Percentiles rank a stretch among this genome's conserved stretches.
phyloP scores from a whole-genome alignment of 2,113 vertebrate species.

The Bungarus multicinctus region DNA sequence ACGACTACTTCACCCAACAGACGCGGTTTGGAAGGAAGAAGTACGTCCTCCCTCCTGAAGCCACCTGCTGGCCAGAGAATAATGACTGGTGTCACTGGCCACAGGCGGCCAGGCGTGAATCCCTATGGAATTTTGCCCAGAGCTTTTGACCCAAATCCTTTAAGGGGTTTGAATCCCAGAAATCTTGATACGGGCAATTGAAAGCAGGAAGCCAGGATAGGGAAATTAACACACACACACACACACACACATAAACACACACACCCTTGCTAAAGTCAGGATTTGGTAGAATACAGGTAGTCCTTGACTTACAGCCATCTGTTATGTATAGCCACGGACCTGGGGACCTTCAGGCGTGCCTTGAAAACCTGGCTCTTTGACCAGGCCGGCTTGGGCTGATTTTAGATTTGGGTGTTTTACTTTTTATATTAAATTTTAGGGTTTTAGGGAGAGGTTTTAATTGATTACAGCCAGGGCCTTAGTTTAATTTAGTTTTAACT shows the following conservation, averaged over 20 bases:
- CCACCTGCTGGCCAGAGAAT: constrained; percentile 77
- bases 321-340: too few species aligned
- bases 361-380: too few species aligned
- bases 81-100: constrained; percentile 8
- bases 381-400: too few species aligned
- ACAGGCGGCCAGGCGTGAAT: rapidly evolving
- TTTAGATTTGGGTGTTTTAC: too few species aligned
- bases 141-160: neutral
- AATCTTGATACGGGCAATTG: neutral
- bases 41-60: constrained; percentile 79
- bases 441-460: too few species aligned
- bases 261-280: neutral
- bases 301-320: neutral
- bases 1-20: constrained; percentile 92
- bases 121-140: neutral
- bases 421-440: too few species aligned
- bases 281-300: neutral
- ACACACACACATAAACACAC: neutral
- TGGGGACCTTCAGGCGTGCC: too few species aligned
- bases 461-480: too few species aligned
- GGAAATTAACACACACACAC: too few species aligned
- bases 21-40: constrained; percentile 87
- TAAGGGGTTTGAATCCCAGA: neutral
- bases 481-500: too few species aligned
- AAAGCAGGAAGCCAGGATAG: neutral